Percentiles rank a stretch among this genome's conserved stretches.
Evolutionary conservation across 2,113 vertebrate genomes (phyloP).

Genomic region (Fukomys damarensis): DNA sequence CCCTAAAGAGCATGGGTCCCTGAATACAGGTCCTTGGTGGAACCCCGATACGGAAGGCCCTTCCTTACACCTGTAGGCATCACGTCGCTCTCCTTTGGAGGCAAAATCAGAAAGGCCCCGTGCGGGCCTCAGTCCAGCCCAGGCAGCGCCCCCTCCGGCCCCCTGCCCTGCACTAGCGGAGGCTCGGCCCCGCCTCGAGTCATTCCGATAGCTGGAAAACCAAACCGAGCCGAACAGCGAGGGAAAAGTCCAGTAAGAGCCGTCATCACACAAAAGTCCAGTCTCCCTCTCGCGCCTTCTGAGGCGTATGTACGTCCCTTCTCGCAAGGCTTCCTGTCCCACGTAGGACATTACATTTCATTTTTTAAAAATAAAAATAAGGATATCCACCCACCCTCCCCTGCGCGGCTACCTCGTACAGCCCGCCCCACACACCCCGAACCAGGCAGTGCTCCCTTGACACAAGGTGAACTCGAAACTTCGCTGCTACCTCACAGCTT

Average conservation of each 20-base stretch:
- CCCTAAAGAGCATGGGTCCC: slow-evolving; percentile 56
- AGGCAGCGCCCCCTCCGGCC: not conserved
- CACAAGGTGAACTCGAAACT: slow-evolving; percentile 90
- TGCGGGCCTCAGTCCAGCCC: slow-evolving; percentile 25
- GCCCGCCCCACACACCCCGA: slow-evolving; percentile 63
- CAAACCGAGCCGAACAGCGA: not conserved
- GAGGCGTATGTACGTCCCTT: slow-evolving; percentile 58
- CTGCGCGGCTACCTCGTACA: not conserved
- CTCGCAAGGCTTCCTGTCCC: slow-evolving; percentile 73
- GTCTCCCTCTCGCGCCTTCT: slow-evolving; percentile 40
- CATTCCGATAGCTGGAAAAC: slow-evolving; percentile 72
- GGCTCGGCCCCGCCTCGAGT: slow-evolving; percentile 42
- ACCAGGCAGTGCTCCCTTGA: slow-evolving; percentile 88
- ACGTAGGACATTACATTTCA: slow-evolving; percentile 78
- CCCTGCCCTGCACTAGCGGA: not conserved
- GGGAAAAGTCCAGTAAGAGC: slow-evolving; percentile 67
- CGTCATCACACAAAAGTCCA: slow-evolving; percentile 61
- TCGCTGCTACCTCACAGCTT: slow-evolving; percentile 66
- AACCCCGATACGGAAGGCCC: slow-evolving; percentile 37
- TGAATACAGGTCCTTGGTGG: slow-evolving; percentile 63
- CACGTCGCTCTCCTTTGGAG: slow-evolving; percentile 87
- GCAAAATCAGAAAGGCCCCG: slow-evolving; percentile 79
- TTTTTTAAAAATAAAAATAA: slow-evolving; percentile 86
- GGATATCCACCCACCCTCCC: slow-evolving; percentile 74
- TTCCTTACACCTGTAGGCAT: slow-evolving; percentile 40